Evolutionary conservation across 2,113 vertebrate species (phyloP).

Genomic region (Pelmatolapia mariae): DNA sequence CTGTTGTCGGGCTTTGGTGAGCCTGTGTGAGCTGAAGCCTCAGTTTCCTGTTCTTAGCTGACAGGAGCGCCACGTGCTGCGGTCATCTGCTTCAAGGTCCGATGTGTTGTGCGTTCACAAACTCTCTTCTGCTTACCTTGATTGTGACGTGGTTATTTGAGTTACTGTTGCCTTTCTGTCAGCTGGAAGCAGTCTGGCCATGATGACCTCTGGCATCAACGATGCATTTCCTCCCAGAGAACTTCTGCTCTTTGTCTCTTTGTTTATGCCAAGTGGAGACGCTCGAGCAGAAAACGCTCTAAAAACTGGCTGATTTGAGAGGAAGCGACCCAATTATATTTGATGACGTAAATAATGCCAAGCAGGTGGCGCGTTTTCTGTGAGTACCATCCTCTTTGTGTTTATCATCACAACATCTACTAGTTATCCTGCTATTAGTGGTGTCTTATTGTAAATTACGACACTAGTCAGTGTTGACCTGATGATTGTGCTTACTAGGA

Average conservation of each 20-base stretch:
- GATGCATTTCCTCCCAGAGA: not conserved
- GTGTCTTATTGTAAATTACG: not conserved
- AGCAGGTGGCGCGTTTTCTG: not conserved
- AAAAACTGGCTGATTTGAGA: not conserved
- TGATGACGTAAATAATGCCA: not conserved
- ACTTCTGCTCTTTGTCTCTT: not conserved
- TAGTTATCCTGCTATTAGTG: not conserved
- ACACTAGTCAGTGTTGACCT: not conserved
- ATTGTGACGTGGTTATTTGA: not conserved
- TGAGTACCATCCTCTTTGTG: not conserved
- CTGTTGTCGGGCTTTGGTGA: not conserved
- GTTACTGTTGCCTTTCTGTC: not conserved
- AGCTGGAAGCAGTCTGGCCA: not conserved
- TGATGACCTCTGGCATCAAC: not conserved
- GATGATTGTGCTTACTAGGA: no score
- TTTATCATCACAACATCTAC: not conserved
- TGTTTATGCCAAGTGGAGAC: not conserved
- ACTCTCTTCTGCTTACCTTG: not conserved
- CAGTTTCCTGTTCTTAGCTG: not conserved
- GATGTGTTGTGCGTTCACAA: not conserved
- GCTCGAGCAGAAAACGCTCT: accelerated
- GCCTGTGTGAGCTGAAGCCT: not conserved
- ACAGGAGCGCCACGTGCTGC: not conserved
- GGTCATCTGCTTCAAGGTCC: not conserved
- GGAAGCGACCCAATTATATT: not conserved